A percentile compares a stretch with the other conserved stretches of the same genome.
phyloP scores from a whole-genome alignment of 2,113 vertebrate genomes.

The Ondatra zibethicus region DNA sequence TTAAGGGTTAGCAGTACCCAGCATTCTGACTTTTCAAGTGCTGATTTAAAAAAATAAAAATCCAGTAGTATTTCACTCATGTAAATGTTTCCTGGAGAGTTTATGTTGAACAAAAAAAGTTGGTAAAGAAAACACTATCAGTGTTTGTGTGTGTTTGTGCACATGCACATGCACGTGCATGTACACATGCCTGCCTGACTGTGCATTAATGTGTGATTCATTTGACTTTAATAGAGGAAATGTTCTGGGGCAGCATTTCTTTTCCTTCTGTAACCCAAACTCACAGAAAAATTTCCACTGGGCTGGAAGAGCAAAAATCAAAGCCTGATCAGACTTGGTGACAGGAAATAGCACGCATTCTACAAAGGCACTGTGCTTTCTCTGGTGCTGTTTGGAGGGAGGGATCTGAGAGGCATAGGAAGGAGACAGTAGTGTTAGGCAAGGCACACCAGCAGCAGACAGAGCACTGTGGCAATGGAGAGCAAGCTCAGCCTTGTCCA shows the following conservation, averaged over 20 bases:
- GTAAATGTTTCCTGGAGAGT: neutral
- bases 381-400: neutral
- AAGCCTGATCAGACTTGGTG: neutral
- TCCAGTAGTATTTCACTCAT: neutral
- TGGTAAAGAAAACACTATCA: neutral
- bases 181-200: too few species aligned
- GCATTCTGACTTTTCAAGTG: constrained; percentile 26
- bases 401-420: fast-evolving
- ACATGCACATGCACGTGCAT: too few species aligned
- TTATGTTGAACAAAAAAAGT: neutral
- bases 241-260: constrained; percentile 42
- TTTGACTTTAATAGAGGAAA: constrained; percentile 40
- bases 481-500: neutral
- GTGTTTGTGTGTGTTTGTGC: neutral
- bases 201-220: neutral
- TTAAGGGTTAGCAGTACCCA: neutral
- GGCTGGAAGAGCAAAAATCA: neutral
- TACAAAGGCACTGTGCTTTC: neutral
- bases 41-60: neutral
- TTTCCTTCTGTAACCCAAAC: constrained; percentile 44
- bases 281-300: constrained; percentile 61
- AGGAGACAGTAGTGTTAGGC: neutral
- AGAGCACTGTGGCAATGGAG: neutral
- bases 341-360: constrained; percentile 44
- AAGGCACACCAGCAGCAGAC: neutral